Base-by-base conservation (phyloP, 2,888 invertebrate species). In the Physocephala rufipes region DNA sequence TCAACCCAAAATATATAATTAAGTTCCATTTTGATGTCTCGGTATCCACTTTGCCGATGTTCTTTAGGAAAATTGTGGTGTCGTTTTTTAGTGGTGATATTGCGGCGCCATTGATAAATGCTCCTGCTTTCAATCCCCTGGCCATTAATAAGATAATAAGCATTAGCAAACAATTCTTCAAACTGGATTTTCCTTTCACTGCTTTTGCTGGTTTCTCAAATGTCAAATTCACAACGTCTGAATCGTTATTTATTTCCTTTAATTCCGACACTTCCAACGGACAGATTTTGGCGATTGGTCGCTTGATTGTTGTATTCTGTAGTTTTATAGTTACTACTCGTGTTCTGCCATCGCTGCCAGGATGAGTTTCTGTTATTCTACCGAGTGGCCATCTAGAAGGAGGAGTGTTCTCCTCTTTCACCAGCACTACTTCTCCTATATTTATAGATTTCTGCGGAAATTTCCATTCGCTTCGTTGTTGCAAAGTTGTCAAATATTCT, bases 331-430 rank as follows among this genome's bases (percentile, higher is more conserved):
- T 53, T 9, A 53, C 63, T 2, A 71, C 71, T 58, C 63, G n/a
- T 21, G 55, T 61, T 49, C 51, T 67, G 16, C 47, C 47, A 53
- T 68, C 67, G 62, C 70, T 21, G n/a, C 64, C 70, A 13, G 36
- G 36, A 58, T 64, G 55, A 21, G 43, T 43, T 2, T 36, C 47
- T 21, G 16, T 53, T 36, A 70, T n/a, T 36, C 55, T 30, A 9
- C 71, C 66, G 16, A 71, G 24, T 21, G 66, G 28, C 65, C 66
- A 71, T 61, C 36, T 66, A 26, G 65, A 16, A n/a, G 71, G 71
- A 43, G 45, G 71, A 24, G 66, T 30, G 21, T 28, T 61, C 24
- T 71, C 67, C 12, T 61, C 45, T 67, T 71, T 71, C 9, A 71
- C 30, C 13, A 71, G 15, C 1, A 67, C 71, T 13, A 71, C 67